Percentiles rank a stretch among this genome's conserved stretches.
Conservation (phyloP, 1,140 invertebrate species). For the Drosophila lini region DNA sequence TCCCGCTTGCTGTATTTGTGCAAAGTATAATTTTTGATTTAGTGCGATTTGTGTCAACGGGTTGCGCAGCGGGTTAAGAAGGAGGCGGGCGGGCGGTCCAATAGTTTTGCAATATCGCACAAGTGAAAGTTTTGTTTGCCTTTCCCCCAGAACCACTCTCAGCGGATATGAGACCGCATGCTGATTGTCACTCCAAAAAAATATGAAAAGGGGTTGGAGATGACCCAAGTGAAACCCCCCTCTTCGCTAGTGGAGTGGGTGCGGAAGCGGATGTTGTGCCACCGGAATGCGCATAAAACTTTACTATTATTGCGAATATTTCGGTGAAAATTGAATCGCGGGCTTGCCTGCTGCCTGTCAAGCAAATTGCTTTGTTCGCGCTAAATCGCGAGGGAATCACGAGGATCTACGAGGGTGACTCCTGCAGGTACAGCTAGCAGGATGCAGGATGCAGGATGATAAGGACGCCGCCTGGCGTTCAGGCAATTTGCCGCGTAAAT, state of each 20-base stretch:
- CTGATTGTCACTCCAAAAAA: constrained; percentile 68
- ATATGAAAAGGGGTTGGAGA: constrained; percentile 9
- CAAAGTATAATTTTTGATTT: constrained; percentile 83
- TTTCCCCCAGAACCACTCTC: constrained; percentile 22
- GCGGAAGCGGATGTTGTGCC: constrained; percentile 47
- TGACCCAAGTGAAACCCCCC: constrained; percentile 2
- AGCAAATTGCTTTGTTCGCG: constrained; percentile 74
- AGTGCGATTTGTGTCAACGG: constrained; percentile 79
- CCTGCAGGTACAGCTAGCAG: constrained; percentile 41
- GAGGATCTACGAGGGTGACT: constrained; percentile 45
- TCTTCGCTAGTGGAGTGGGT: background rate
- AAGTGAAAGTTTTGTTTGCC: constrained; percentile 71
- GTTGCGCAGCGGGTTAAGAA: constrained; percentile 48
- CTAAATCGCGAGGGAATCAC: constrained; percentile 68
- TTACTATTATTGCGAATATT: constrained; percentile 67
- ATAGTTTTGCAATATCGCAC: constrained; percentile 75
- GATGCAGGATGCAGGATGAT: constrained; percentile 51
- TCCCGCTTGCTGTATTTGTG: constrained; percentile 64
- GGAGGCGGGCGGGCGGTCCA: constrained; percentile 25
- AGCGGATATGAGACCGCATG: constrained; percentile 79
- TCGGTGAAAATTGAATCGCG: constrained; percentile 53
- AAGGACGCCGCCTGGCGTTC: constrained; percentile 47
- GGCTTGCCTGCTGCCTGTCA: constrained; percentile 13
- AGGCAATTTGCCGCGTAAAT: constrained; percentile 65
- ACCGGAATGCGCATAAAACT: constrained; percentile 66